Percentiles rank a stretch among this genome's conserved stretches.
Conservation (phyloP, 2,113 vertebrate genomes). For the Taurulus bubalis region DNA sequence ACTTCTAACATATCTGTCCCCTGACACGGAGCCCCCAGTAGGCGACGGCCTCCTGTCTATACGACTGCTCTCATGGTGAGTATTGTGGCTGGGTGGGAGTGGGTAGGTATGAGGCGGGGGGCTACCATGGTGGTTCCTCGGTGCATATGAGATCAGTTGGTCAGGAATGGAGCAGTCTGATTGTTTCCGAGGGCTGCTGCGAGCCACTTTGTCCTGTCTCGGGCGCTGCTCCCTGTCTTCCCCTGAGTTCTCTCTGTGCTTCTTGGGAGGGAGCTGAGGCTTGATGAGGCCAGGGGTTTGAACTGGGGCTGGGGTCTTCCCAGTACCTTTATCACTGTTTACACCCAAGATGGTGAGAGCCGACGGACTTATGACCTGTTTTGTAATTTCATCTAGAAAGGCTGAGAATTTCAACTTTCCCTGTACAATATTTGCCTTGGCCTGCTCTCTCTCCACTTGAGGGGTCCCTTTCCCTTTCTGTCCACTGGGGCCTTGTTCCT, state of each 20-base stretch:
- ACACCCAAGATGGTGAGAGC: conserved; percentile 78
- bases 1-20: conserved; percentile 50
- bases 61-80: conserved; percentile 21
- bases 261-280: conserved; percentile 76
- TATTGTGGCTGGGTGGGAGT: conserved; percentile 4
- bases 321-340: conserved; percentile 37
- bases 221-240: conserved; percentile 28
- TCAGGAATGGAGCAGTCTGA: conserved; percentile 53
- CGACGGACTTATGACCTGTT: conserved; percentile 85
- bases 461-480: conserved; percentile 52
- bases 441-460: conserved; percentile 53
- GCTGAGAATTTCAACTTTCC: conserved; percentile 86
- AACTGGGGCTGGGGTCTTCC: conserved; percentile 4
- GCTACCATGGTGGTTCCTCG: conserved; percentile 56
- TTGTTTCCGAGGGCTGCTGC: conserved; percentile 35
- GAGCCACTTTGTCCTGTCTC: conserved; percentile 32
- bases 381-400: conserved; percentile 87
- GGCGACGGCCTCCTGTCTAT: conserved; percentile 51
- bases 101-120: conserved; percentile 40
- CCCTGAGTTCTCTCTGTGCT: conserved; percentile 37
- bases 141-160: conserved; percentile 47
- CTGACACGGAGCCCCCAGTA: conserved; percentile 34
- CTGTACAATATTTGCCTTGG: conserved; percentile 71
- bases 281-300: conserved; percentile 44
- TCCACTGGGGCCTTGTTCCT: conserved; percentile 35